These are phyloP conservation scores for Tetrao urogallus DNA, from an alignment of 2,113 vertebrate genomes.

Conservation along the genomic window DNA sequence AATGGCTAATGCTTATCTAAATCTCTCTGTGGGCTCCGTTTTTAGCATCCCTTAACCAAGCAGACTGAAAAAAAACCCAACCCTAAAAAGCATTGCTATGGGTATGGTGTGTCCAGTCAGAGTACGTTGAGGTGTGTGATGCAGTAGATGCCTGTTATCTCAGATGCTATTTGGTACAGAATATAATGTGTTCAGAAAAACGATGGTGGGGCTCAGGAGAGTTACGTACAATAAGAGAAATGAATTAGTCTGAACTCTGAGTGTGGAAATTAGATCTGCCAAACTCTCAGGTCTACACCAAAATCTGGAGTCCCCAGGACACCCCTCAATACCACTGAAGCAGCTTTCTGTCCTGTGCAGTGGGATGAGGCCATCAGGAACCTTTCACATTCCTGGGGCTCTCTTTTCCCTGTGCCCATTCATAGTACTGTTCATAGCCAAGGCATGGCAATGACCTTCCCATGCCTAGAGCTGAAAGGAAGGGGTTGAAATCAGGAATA, in stretches of 20 bases:
- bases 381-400: background rate
- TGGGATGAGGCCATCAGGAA: background rate
- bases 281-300: background rate
- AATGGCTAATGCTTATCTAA: background rate
- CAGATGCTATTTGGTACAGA: background rate
- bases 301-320: fast-evolving
- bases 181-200: background rate
- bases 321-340: fast-evolving
- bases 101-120: no score
- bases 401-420: background rate
- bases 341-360: background rate
- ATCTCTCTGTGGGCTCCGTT: background rate
- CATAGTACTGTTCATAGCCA: fast-evolving
- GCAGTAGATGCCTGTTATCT: background rate
- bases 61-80: background rate
- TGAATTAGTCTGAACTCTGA: background rate
- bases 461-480: background rate
- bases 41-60: background rate
- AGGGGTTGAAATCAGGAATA: background rate
- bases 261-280: background rate
- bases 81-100: fast-evolving
- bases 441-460: fast-evolving
- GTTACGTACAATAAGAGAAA: background rate
- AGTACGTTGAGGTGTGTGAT: no score
- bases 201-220: background rate